A percentile compares a stretch with the other conserved stretches of the same genome.
These are phyloP conservation scores for Tribolium freemani DNA, from an alignment of 2,888 invertebrate species.

Conservation along the genomic window DNA sequence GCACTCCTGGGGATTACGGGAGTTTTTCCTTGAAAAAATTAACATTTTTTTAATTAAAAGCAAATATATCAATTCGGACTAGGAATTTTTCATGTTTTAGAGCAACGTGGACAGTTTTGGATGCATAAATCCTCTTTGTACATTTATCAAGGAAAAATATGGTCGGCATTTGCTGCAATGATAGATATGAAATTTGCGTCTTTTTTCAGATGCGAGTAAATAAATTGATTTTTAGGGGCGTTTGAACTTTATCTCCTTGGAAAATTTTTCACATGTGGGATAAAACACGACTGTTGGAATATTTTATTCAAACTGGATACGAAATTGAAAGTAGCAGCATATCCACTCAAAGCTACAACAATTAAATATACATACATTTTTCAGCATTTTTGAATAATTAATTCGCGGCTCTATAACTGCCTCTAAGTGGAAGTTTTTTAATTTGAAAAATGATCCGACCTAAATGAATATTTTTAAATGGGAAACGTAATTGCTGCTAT, in stretches of 20 bases:
- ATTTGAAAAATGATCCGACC: too few species aligned
- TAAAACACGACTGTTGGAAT: neutral
- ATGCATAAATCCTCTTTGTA: neutral
- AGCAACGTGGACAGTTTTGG: neutral
- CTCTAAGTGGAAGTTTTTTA: too few species aligned
- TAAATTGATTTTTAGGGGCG: neutral
- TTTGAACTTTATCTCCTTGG: neutral
- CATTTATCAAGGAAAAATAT: slow-evolving; percentile 11
- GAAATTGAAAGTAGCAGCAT: too few species aligned
- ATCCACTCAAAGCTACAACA: neutral
- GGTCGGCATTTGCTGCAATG: slow-evolving; percentile 4
- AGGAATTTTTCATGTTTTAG: neutral
- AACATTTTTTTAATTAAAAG: slow-evolving; percentile 18
- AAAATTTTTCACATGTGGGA: neutral
- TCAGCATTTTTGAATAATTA: neutral
- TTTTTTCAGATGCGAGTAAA: neutral
- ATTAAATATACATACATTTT: neutral
- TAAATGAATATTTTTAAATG: neutral
- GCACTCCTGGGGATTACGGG: slow-evolving; percentile 1
- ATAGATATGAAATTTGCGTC: slow-evolving; percentile 17
- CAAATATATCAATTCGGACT: slow-evolving; percentile 1
- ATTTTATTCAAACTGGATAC: too few species aligned
- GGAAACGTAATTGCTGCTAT: slow-evolving; percentile 1
- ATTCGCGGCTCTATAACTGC: neutral
- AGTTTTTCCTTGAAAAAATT: neutral